Evolutionary conservation across 2,113 vertebrate species (phyloP).

Genomic region (Rhagologus leucostigma): DNA sequence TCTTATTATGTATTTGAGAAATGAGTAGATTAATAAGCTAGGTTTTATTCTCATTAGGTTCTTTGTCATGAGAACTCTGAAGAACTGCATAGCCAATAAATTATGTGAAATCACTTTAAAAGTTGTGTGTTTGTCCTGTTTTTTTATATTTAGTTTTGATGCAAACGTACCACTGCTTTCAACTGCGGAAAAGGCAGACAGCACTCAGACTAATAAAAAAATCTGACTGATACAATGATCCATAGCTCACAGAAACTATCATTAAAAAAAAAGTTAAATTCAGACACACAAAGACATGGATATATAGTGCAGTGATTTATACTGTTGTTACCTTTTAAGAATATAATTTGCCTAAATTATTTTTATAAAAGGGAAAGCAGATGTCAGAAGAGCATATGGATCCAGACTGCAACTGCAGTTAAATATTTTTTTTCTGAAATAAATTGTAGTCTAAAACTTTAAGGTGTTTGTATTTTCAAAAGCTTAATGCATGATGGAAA

Average conservation of each 20-base stretch:
- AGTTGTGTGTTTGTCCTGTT: background rate
- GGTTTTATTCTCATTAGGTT: background rate
- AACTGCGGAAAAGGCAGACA: background rate
- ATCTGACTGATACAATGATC: background rate
- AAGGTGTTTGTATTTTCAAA: background rate
- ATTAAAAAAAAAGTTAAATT: background rate
- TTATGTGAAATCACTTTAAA: background rate
- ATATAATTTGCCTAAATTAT: background rate
- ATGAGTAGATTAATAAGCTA: background rate
- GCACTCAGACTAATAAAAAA: background rate
- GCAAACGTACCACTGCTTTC: background rate
- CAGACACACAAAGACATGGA: background rate
- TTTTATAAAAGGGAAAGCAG: background rate
- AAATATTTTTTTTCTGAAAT: background rate
- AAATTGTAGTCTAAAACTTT: background rate
- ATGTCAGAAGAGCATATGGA: background rate
- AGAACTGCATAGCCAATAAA: background rate
- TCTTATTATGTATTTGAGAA: background rate
- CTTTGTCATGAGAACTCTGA: background rate
- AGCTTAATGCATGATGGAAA: background rate
- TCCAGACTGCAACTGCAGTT: background rate
- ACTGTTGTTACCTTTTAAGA: background rate
- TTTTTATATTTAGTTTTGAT: background rate
- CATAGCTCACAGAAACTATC: background rate
- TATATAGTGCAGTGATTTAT: background rate